phyloP scores from a whole-genome alignment of 2,113 vertebrate genomes.

The Lepidiolamprologus cunningtoni region DNA sequence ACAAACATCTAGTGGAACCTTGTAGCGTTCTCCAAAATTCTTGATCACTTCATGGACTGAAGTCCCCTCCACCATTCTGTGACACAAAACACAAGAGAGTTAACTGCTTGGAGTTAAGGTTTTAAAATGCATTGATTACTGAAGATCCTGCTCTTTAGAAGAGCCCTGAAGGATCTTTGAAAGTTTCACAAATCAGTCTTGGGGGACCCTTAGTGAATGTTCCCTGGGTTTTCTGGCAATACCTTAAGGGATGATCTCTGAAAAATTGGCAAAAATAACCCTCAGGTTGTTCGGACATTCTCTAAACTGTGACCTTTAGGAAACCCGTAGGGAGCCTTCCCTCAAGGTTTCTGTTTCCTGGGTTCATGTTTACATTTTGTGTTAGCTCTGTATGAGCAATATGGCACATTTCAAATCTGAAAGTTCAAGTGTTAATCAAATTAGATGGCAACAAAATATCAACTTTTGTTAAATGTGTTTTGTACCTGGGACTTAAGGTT shows the following conservation, averaged over 20 bases:
- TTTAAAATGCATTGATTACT: background rate
- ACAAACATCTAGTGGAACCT: conserved; percentile 18
- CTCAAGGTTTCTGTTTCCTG: background rate
- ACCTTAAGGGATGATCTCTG: background rate
- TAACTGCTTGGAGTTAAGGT: accelerated
- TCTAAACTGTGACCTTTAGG: background rate
- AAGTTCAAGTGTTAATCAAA: background rate
- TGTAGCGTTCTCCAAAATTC: background rate
- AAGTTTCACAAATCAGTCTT: accelerated
- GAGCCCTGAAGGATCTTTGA: accelerated
- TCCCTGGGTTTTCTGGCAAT: background rate
- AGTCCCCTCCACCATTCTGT: conserved; percentile 39
- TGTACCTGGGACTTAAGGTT: background rate
- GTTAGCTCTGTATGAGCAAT: background rate
- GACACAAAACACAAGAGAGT: background rate
- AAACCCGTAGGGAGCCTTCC: too few relatives aligned
- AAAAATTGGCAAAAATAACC: background rate
- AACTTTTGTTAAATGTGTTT: background rate
- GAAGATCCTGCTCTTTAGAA: accelerated
- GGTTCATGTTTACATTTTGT: background rate
- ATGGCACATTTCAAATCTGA: background rate
- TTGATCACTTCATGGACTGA: conserved; percentile 51
- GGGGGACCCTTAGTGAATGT: accelerated
- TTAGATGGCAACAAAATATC: too few relatives aligned
- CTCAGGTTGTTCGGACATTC: accelerated